Evolutionary conservation across 2,113 vertebrate species (phyloP).

Genomic region (Neodontobutis hainanensis): DNA sequence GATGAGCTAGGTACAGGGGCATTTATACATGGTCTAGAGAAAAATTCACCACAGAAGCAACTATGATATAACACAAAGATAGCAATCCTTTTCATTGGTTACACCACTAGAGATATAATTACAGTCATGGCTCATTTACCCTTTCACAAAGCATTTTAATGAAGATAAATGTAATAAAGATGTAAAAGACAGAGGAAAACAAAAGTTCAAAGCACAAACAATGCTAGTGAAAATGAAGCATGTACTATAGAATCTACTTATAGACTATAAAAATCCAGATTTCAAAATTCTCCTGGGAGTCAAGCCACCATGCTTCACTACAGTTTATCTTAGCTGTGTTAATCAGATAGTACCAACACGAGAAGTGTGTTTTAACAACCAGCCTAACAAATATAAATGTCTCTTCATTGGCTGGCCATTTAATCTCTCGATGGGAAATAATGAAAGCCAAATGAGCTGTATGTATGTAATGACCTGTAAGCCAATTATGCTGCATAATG

Average conservation of each 20-base stretch:
- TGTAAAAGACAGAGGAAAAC: background rate
- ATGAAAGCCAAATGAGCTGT: constrained; percentile 37
- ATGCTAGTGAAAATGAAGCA: background rate
- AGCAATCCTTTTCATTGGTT: background rate
- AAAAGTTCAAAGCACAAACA: background rate
- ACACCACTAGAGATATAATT: background rate
- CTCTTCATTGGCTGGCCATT: constrained; percentile 1
- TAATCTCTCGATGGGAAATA: constrained; percentile 36
- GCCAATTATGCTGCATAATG: constrained; percentile 21
- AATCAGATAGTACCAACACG: background rate
- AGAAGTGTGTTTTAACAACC: background rate
- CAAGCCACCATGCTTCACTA: no score
- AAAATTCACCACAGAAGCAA: no score
- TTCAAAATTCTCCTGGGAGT: no score
- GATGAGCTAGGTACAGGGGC: no score
- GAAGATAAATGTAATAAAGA: background rate
- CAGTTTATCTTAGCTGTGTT: no score
- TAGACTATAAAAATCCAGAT: no score
- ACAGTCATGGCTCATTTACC: constrained; percentile 3
- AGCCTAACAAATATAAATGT: constrained; percentile 14
- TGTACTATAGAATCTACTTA: no score
- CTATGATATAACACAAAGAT: background rate
- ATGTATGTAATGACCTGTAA: background rate
- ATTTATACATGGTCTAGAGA: no score
- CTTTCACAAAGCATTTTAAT: background rate